Evolutionary conservation across 2,113 vertebrate species (phyloP).

Genomic region (Theristicus caerulescens): DNA sequence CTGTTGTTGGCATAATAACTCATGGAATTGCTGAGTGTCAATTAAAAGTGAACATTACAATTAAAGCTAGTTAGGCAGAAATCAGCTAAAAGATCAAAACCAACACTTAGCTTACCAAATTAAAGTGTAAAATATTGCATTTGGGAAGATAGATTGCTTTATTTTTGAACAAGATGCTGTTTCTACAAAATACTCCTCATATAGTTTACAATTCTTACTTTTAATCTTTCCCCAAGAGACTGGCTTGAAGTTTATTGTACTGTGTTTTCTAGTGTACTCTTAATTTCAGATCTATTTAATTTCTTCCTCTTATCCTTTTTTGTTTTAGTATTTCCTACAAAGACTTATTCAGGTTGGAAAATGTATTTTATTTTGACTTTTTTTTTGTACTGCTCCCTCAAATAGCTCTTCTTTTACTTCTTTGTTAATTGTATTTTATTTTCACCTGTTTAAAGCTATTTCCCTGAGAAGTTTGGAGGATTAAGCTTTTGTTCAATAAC

Average conservation of each 20-base stretch:
- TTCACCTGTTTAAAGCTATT: constrained; percentile 9
- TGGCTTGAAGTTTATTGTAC: neutral
- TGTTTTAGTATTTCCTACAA: neutral
- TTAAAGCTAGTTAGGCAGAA: constrained; percentile 45
- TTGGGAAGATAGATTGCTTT: constrained; percentile 5
- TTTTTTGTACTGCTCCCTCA: neutral
- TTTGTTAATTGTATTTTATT: neutral
- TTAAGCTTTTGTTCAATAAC: constrained; percentile 4
- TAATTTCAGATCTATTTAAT: constrained; percentile 16
- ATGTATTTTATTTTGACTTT: neutral
- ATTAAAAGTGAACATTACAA: constrained; percentile 10
- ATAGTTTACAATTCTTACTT: constrained; percentile 11
- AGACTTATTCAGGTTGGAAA: neutral
- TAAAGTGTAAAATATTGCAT: neutral
- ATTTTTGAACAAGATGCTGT: neutral
- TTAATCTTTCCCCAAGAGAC: neutral
- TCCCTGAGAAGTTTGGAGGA: neutral
- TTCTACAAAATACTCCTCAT: neutral
- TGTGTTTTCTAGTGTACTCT: neutral
- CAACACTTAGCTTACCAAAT: neutral
- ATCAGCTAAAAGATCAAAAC: constrained; percentile 10
- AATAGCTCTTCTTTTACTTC: neutral
- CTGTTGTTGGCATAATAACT: neutral
- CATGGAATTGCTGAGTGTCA: neutral
- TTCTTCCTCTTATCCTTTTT: neutral